These are phyloP conservation scores for Perognathus longimembris DNA, from an alignment of 2,113 vertebrate species.

Conservation along the genomic window DNA sequence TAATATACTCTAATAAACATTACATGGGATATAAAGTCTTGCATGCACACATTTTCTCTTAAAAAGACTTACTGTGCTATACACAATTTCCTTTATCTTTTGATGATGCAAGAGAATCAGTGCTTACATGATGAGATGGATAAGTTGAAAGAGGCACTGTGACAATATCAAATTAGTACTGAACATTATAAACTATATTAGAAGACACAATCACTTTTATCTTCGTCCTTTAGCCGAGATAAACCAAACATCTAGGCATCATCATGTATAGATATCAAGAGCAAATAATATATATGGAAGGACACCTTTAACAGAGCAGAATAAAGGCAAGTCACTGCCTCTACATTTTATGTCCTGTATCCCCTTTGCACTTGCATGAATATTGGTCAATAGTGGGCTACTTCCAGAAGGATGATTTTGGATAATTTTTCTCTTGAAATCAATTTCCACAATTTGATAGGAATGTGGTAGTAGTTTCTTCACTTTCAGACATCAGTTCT, in stretches of 20 bases:
- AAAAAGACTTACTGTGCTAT: neutral
- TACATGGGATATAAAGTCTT: neutral
- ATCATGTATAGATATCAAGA: neutral
- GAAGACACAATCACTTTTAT: neutral
- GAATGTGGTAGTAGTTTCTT: neutral
- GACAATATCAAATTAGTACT: neutral
- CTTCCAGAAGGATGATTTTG: neutral
- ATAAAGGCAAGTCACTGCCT: neutral
- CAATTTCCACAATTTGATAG: neutral
- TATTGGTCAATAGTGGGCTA: neutral
- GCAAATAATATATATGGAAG: too few species aligned
- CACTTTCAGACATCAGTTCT: neutral
- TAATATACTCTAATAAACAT: neutral
- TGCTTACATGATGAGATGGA: neutral
- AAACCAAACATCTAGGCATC: neutral
- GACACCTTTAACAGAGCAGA: neutral
- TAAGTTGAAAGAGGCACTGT: neutral
- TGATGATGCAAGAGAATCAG: neutral
- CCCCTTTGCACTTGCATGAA: neutral
- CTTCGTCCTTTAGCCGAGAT: neutral
- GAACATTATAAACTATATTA: neutral
- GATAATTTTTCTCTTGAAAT: neutral
- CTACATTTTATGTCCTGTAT: too few species aligned
- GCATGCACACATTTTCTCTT: neutral
- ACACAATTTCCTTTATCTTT: neutral